These are phyloP conservation scores for Bucorvus abyssinicus DNA, from an alignment of 2,797 vertebrate species.

Conservation along the genomic window DNA sequence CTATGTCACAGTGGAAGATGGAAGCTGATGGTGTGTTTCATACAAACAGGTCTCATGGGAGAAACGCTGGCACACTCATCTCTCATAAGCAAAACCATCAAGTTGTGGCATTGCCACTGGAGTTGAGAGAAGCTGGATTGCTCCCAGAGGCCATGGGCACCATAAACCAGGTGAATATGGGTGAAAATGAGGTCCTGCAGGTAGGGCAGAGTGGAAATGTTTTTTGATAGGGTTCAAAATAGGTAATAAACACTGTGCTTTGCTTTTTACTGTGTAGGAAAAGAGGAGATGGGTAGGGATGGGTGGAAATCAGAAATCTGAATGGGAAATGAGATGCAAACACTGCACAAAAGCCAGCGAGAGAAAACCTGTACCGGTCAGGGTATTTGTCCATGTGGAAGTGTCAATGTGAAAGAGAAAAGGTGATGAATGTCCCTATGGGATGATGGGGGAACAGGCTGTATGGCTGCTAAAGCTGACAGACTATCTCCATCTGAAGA, in stretches of 20 bases:
- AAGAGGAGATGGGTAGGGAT: neutral
- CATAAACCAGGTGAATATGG: neutral
- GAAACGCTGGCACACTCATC: neutral
- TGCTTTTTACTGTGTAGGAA: neutral
- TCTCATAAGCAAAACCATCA: neutral
- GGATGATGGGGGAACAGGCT: neutral
- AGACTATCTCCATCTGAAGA: neutral
- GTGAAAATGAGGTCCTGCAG: neutral
- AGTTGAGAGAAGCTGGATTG: neutral
- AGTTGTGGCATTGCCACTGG: neutral
- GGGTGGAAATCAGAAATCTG: neutral
- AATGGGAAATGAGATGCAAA: neutral
- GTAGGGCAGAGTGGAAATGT: neutral
- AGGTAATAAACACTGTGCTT: neutral
- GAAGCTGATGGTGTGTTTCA: neutral
- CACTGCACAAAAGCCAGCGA: neutral
- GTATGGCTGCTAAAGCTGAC: neutral
- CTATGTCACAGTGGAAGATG: neutral
- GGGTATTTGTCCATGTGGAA: neutral
- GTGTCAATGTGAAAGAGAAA: neutral
- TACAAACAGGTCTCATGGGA: neutral
- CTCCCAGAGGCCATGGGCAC: neutral
- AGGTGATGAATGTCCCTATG: neutral
- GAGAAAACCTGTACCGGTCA: neutral
- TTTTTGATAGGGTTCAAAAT: neutral